Base-by-base conservation (phyloP, 2,113 vertebrate species). In the Hirundichthys speculiger region DNA sequence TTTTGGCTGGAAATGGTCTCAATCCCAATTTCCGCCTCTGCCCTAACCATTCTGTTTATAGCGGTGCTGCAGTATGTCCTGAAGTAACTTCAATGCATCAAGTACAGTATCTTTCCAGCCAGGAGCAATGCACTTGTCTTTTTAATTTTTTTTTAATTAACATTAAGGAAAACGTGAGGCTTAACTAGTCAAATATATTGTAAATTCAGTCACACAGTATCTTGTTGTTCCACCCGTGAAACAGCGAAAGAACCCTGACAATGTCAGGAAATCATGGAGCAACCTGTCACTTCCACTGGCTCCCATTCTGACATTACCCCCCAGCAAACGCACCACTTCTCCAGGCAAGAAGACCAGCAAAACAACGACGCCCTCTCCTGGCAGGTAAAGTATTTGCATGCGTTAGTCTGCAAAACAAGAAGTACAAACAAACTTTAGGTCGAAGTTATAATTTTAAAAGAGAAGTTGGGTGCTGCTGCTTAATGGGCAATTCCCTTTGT, bases 231-330 rank as follows among this genome's bases (percentile, higher is more conserved):
- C 42, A 40, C 68, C 59, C 94, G 90, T 10, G 11, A 34, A 34
- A 34, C 75, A 94, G 91, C 92, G 91, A 27, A 94, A 92, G 74
- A 89, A 92, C 55, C 73, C 76, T 15, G 88, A 93, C 66, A 86
- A 88, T 67, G 93, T 94, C 45, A 89, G 92, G 60, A 95, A 94
- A 75, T 89, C 92, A 1, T 93, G 93, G 88, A 94, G 90, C 90
- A 94, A 92, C 75, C 88, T 95, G 69, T 88, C 92, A 13, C 80
- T 89, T 59, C 90, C 92, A 13, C 14, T 91, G 68, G 69, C 75
- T 58, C 85, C 90, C 16, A 81, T 91, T 77, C 85, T 92, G 40
- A 86, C 56, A 34, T 55, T 88, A 39, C 76, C 87, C 20, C 82
- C 76, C 27, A 77, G 74, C 71, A 96, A 92, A 79, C 92, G 89